phyloP scores from a whole-genome alignment of 2,797 vertebrate genomes.

The Dermochelys coriacea region DNA sequence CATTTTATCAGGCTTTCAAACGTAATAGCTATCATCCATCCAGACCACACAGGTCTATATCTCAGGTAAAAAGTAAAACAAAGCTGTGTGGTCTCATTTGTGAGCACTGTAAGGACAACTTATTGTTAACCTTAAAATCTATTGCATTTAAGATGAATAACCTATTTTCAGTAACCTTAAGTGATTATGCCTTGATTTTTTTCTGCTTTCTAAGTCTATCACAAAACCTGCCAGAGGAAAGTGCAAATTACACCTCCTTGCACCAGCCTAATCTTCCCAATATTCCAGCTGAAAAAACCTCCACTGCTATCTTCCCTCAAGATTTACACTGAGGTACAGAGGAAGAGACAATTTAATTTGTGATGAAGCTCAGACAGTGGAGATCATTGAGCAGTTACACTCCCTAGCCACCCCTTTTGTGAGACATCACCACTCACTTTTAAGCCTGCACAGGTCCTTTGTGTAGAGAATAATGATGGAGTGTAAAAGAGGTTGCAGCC shows the following conservation, averaged over 20 bases:
- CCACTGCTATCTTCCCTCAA: conserved; percentile 36
- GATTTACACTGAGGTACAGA: conserved; percentile 22
- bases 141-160: conserved; percentile 32
- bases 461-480: conserved; percentile 24
- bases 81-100: conserved; percentile 72
- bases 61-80: conserved; percentile 70
- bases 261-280: conserved; percentile 37
- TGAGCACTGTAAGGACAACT: conserved; percentile 45
- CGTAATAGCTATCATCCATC: conserved; percentile 65
- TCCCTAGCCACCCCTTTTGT: conserved; percentile 42
- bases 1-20: conserved; percentile 72
- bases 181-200: conserved; percentile 38
- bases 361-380: conserved; percentile 40
- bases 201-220: conserved; percentile 41
- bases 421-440: conserved; percentile 40
- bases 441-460: conserved; percentile 14
- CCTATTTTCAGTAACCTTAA: conserved; percentile 52
- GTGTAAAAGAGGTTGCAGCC: conserved; percentile 46
- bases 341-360: conserved; percentile 49
- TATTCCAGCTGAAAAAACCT: conserved; percentile 49
- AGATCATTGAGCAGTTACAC: conserved; percentile 58
- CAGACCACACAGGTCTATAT: conserved; percentile 72
- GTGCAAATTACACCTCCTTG: conserved; percentile 51
- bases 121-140: conserved; percentile 50
- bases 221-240: conserved; percentile 30